A percentile compares a stretch with the other conserved stretches of the same genome.
Evolutionary conservation across 2,113 vertebrate genomes (phyloP).

Genomic region (Theristicus caerulescens): DNA sequence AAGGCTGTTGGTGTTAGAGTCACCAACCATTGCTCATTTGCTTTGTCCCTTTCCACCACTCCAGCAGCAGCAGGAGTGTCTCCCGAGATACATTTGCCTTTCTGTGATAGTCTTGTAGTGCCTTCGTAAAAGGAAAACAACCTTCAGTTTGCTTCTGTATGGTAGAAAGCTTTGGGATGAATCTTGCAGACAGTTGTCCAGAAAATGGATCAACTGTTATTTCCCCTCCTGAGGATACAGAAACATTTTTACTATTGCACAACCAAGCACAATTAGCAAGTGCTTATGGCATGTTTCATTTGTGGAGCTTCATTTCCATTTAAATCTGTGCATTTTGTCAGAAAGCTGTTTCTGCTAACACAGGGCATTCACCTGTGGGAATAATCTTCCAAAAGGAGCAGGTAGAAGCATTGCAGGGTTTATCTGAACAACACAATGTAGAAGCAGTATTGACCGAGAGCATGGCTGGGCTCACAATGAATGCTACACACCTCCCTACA

Average conservation of each 20-base stretch:
- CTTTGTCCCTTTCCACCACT: neutral
- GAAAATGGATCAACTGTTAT: neutral
- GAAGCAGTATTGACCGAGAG: neutral
- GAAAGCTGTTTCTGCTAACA: neutral
- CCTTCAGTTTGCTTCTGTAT: neutral
- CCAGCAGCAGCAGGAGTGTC: neutral
- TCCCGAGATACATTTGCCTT: neutral
- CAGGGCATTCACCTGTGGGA: neutral
- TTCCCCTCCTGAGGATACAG: neutral
- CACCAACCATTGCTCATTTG: neutral
- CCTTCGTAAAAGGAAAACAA: neutral
- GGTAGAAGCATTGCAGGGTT: neutral
- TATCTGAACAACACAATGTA: neutral
- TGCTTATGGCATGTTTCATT: neutral
- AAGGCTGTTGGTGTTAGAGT: neutral
- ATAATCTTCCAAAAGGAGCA: neutral
- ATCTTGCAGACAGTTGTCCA: neutral
- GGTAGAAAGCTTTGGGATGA: neutral
- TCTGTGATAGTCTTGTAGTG: neutral
- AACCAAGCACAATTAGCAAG: neutral
- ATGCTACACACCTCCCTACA: neutral
- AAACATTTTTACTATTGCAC: neutral
- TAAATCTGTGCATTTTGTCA: neutral
- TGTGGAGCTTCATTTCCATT: neutral
- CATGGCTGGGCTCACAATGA: neutral